Evolutionary conservation across 2,113 vertebrate species (phyloP).

Genomic region (Ranitomeya imitator): DNA sequence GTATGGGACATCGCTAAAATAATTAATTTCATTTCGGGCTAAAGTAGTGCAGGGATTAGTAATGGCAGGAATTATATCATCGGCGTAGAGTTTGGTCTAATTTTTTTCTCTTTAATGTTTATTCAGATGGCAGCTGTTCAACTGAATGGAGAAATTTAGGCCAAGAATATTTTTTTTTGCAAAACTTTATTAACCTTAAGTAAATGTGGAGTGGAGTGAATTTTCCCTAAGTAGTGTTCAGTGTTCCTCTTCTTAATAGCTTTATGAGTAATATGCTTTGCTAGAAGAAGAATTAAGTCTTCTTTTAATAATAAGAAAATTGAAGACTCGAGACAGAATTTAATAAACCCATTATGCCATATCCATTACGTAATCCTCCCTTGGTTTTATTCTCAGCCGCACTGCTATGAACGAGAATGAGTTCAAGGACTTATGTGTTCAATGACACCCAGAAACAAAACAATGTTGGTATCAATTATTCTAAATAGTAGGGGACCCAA

Average conservation of each 20-base stretch:
- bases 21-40: no score
- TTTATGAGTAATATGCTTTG: constrained; percentile 31
- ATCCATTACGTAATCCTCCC: constrained; percentile 33
- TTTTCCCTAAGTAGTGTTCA: constrained; percentile 1
- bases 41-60: no score
- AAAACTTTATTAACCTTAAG: constrained; percentile 25
- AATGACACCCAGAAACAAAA: neutral
- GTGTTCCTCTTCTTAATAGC: constrained; percentile 7
- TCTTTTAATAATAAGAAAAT: constrained; percentile 39
- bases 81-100: no score
- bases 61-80: no score
- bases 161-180: constrained; percentile 3
- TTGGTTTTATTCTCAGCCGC: neutral
- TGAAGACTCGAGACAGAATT: constrained; percentile 34
- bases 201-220: constrained; percentile 33
- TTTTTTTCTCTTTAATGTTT: neutral
- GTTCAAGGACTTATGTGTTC: constrained; percentile 4
- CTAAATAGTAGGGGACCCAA: neutral
- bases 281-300: constrained; percentile 24
- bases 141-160: neutral
- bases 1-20: no score
- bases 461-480: neutral
- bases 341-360: constrained; percentile 29
- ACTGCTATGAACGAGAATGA: constrained; percentile 6
- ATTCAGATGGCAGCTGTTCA: neutral